phyloP scores from a whole-genome alignment of 2,113 vertebrate species.

The Cnemophilus loriae region DNA sequence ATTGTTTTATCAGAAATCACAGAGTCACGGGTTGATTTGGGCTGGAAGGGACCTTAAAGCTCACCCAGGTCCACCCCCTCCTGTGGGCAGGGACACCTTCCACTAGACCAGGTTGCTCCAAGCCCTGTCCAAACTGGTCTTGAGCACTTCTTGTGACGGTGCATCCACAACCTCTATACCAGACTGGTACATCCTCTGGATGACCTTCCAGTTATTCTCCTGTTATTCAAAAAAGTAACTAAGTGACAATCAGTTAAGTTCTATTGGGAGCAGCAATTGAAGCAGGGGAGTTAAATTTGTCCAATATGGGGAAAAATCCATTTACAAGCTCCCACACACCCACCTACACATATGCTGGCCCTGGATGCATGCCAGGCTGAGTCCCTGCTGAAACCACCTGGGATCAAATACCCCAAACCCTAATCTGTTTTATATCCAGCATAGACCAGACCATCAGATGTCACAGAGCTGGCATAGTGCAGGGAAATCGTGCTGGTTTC shows the following conservation, averaged over 20 bases:
- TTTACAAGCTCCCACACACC: not conserved
- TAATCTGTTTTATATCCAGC: not conserved
- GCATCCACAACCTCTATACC: not conserved
- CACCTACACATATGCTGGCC: accelerated
- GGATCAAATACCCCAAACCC: not conserved
- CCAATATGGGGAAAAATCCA: not conserved
- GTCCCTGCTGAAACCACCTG: not conserved
- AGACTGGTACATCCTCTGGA: too few species aligned
- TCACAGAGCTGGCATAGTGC: not conserved
- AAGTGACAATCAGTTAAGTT: not conserved
- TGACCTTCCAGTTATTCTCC: not conserved
- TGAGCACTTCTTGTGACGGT: not conserved
- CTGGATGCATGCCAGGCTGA: not conserved
- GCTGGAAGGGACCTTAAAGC: not conserved
- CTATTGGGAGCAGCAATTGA: not conserved
- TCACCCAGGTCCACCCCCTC: too few species aligned
- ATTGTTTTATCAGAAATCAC: not conserved
- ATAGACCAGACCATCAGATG: too few species aligned
- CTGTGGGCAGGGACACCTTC: not conserved
- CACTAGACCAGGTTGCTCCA: not conserved
- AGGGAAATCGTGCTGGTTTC: not conserved
- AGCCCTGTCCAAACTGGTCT: not conserved
- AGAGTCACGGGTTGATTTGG: not conserved
- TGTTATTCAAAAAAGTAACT: not conserved
- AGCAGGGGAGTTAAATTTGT: not conserved